phyloP scores from a whole-genome alignment of 2,113 vertebrate species.

The Pholis gunnellus region DNA sequence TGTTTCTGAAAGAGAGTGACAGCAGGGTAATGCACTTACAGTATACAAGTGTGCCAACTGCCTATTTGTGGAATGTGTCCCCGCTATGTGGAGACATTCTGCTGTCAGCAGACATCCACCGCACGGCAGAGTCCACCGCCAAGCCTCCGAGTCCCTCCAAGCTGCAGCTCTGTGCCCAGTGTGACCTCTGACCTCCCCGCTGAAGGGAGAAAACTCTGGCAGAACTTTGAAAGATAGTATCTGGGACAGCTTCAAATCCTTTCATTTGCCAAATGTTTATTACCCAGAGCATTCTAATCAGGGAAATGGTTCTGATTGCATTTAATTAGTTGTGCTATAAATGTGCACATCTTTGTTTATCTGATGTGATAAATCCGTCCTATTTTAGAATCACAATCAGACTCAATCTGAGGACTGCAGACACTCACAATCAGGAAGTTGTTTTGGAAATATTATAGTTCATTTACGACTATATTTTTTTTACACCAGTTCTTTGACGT shows the following conservation, averaged over 20 bases:
- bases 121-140: neutral
- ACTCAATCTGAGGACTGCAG: constrained; percentile 18
- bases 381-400: constrained; percentile 21
- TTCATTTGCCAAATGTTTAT: neutral
- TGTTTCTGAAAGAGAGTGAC: neutral
- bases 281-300: constrained; percentile 8
- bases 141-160: neutral
- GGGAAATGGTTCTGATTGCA: constrained; percentile 22
- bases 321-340: constrained; percentile 11
- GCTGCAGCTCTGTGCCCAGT: constrained; percentile 10
- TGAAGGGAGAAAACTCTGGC: constrained; percentile 3
- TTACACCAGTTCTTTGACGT: neutral
- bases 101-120: neutral
- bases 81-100: neutral
- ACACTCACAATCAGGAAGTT: neutral
- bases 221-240: constrained; percentile 1
- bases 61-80: neutral
- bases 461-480: neutral
- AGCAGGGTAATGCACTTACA: neutral
- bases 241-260: constrained; percentile 9
- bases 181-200: constrained; percentile 7
- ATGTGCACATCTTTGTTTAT: constrained; percentile 34
- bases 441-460: neutral
- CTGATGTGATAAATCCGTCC: neutral
- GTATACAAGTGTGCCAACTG: neutral